Percentiles rank a stretch among this genome's conserved stretches.
phyloP scores from a whole-genome alignment of 2,113 vertebrate species.

The Cisticola juncidis region DNA sequence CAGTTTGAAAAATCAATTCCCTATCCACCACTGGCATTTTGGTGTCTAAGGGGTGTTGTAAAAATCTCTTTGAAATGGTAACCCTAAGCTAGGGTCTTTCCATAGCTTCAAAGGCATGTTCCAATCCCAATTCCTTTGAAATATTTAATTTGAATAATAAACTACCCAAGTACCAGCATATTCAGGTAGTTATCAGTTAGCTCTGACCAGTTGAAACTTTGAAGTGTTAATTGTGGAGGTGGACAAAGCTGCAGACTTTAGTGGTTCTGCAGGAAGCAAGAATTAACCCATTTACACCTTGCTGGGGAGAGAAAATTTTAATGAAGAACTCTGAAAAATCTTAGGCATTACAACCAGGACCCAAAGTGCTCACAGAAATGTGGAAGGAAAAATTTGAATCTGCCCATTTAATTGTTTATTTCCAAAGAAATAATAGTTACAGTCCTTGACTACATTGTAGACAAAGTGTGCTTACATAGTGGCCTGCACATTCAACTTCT shows the following conservation, averaged over 20 bases:
- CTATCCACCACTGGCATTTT: not conserved
- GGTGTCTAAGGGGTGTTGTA: not conserved
- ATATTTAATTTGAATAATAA: conserved; percentile 54
- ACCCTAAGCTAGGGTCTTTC: not conserved
- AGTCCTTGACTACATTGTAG: not conserved
- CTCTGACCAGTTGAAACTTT: conserved; percentile 42
- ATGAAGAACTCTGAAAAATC: not conserved
- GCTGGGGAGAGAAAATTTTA: not conserved
- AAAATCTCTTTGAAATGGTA: conserved; percentile 55
- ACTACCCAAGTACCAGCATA: not conserved
- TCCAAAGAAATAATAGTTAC: not conserved
- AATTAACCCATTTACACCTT: not conserved
- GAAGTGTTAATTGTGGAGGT: conserved; percentile 51
- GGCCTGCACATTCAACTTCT: not conserved
- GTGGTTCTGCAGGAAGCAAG: not conserved
- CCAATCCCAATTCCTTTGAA: conserved; percentile 20
- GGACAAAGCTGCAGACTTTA: not conserved
- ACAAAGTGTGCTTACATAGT: not conserved
- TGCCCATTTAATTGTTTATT: not conserved
- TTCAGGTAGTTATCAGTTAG: conserved; percentile 38
- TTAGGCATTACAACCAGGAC: not conserved
- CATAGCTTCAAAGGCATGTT: conserved; percentile 3
- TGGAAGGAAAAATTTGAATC: not conserved
- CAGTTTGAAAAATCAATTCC: not conserved
- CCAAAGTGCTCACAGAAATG: not conserved